phyloP scores from a whole-genome alignment of 2,888 invertebrate species.

The Drosophila acutilabella region DNA sequence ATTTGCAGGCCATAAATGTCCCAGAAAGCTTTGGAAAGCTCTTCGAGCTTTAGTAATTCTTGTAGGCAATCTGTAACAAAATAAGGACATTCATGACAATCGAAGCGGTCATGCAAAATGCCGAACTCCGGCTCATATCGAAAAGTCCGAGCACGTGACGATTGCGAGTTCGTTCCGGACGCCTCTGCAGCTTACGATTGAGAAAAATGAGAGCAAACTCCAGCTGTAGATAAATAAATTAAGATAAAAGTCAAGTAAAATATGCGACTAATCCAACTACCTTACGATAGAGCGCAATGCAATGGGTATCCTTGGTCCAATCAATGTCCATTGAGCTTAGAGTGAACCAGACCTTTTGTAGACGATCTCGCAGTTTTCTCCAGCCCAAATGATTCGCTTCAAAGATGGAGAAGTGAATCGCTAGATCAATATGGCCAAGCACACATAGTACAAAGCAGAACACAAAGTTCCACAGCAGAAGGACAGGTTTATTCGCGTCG shows the following conservation, averaged over 20 bases:
- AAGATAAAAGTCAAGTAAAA: background rate
- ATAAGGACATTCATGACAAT: conserved; percentile 46
- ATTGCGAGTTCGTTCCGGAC: conserved; percentile 31
- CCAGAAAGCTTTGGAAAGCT: conserved; percentile 1
- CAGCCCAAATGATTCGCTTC: conserved; percentile 30
- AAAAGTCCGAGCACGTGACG: conserved; percentile 60
- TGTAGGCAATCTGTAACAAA: conserved; percentile 64
- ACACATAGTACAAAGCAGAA: conserved; percentile 12
- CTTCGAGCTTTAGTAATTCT: conserved; percentile 18
- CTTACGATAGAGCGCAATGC: conserved; percentile 34
- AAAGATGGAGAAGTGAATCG: conserved; percentile 54
- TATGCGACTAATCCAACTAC: conserved; percentile 17
- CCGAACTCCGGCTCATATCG: conserved; percentile 42
- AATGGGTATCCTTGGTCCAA: background rate
- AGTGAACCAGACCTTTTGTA: conserved; percentile 35
- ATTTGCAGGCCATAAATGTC: background rate
- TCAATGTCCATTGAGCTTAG: background rate
- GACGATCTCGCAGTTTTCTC: conserved; percentile 10
- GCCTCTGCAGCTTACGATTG: conserved; percentile 43
- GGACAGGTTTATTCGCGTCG: conserved; percentile 16
- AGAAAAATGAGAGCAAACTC: conserved; percentile 55
- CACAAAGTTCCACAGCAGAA: background rate
- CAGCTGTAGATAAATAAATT: conserved; percentile 35
- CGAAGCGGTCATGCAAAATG: conserved; percentile 33
- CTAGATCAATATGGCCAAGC: conserved; percentile 36